These are phyloP conservation scores for Tortrix viridana DNA, from an alignment of 2,888 invertebrate genomes.

Conservation along the genomic window DNA sequence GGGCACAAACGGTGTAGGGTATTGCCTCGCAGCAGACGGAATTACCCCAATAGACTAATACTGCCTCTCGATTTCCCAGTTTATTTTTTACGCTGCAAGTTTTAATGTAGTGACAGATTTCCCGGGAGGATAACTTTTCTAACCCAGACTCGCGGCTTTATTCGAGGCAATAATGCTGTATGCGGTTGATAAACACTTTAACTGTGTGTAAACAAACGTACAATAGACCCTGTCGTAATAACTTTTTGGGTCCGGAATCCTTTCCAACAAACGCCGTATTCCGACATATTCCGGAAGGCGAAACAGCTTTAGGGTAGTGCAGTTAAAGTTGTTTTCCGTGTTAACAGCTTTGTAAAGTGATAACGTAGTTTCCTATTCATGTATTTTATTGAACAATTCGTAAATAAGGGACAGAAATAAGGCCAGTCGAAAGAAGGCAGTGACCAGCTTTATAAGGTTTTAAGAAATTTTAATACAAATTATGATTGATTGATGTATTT, in stretches of 20 bases:
- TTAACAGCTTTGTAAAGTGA: background rate
- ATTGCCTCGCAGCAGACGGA: no score
- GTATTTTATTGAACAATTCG: no score
- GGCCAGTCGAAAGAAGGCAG: no score
- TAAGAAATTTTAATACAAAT: no score
- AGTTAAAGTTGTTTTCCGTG: conserved; percentile 9
- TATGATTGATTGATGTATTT: no score
- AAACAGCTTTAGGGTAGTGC: conserved; percentile 16
- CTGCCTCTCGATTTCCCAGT: background rate
- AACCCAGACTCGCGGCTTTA: conserved; percentile 23
- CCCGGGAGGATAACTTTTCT: conserved; percentile 21
- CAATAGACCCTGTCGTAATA: conserved; percentile 29
- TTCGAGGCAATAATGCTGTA: conserved; percentile 27
- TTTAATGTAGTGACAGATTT: conserved; percentile 25
- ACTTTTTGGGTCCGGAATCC: conserved; percentile 34
- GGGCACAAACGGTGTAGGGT: no score
- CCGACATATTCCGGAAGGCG: background rate
- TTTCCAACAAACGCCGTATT: conserved; percentile 7
- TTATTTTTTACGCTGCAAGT: conserved; percentile 8
- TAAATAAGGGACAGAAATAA: no score
- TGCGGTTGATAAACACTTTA: conserved; percentile 22
- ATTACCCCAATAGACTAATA: no score
- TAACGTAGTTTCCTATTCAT: no score
- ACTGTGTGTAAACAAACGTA: conserved; percentile 29
- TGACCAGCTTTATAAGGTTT: no score